Evolutionary conservation across 2,888 invertebrate species (phyloP).

Genomic region (Lasioglossum villosulum): DNA sequence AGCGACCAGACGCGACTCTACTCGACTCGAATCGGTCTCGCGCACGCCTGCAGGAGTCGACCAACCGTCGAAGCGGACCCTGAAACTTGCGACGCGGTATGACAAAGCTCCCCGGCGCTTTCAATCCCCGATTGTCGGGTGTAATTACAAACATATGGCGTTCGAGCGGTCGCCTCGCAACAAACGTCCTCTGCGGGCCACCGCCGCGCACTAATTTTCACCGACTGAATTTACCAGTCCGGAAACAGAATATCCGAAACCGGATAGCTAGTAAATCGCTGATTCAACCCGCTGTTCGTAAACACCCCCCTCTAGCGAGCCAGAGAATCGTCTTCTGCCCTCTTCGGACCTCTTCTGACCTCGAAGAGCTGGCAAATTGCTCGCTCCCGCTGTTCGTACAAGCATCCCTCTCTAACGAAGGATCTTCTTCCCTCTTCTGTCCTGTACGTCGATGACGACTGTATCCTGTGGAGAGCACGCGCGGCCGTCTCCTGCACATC

Average conservation of each 20-base stretch:
- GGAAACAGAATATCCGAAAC: not conserved
- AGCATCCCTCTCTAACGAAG: not conserved
- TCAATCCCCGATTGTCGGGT: conserved; percentile 62
- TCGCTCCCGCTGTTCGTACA: not conserved
- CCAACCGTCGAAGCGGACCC: conserved; percentile 51
- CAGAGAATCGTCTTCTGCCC: not conserved
- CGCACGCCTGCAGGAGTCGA: conserved; percentile 45
- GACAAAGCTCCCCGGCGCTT: conserved; percentile 58
- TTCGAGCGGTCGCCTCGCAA: not conserved
- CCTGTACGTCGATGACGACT: not conserved
- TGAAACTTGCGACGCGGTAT: conserved; percentile 45
- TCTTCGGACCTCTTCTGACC: not conserved
- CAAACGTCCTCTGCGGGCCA: not conserved
- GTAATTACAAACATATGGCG: conserved; percentile 59
- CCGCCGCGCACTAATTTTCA: not conserved
- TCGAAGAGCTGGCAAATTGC: not conserved
- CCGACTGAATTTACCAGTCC: conserved; percentile 17
- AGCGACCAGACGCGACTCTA: not conserved
- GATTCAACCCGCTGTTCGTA: not conserved
- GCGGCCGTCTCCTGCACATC: conserved; percentile 41
- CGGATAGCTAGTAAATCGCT: not conserved
- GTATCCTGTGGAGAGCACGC: not conserved
- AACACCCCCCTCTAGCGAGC: not conserved
- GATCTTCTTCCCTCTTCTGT: not conserved
- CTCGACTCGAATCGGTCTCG: conserved; percentile 21